These are phyloP conservation scores for Protonemura montana DNA, from an alignment of 2,888 invertebrate genomes.

Conservation along the genomic window DNA sequence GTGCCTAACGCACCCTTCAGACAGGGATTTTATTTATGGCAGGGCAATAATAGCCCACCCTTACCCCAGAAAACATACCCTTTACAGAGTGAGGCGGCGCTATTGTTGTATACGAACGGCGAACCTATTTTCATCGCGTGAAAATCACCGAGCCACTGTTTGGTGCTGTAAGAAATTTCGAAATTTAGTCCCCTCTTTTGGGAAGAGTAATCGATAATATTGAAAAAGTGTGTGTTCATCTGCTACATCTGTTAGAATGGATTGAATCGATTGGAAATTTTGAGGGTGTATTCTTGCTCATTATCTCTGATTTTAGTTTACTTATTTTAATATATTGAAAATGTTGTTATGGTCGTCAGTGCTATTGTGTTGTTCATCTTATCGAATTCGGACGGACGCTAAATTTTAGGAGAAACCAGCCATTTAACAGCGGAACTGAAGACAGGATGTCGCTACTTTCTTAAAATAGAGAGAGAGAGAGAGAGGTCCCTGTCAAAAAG, in stretches of 20 bases:
- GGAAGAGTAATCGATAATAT: not conserved
- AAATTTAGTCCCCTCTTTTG: no score
- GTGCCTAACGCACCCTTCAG: not conserved
- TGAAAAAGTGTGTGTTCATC: not conserved
- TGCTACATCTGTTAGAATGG: no score
- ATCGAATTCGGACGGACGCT: not conserved
- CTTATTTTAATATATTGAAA: no score
- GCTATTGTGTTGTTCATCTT: no score
- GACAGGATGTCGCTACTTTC: not conserved
- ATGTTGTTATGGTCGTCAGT: no score
- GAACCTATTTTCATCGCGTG: not conserved
- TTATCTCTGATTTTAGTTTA: no score
- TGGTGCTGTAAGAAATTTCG: not conserved
- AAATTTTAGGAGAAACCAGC: not conserved
- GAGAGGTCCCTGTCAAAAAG: not conserved
- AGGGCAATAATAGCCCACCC: slow-evolving; percentile 1
- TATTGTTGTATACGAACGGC: not conserved
- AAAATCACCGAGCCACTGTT: not conserved
- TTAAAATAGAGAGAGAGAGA: not conserved
- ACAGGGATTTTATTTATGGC: not conserved
- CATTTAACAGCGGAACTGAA: not conserved
- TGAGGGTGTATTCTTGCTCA: no score
- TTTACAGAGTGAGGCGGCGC: not conserved
- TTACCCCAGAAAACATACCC: not conserved
- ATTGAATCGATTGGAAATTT: no score